Evolutionary conservation across 2,113 vertebrate species (phyloP), one percentile per base, ranked within the genome.

Genomic region (Notothenia rossii): DNA sequence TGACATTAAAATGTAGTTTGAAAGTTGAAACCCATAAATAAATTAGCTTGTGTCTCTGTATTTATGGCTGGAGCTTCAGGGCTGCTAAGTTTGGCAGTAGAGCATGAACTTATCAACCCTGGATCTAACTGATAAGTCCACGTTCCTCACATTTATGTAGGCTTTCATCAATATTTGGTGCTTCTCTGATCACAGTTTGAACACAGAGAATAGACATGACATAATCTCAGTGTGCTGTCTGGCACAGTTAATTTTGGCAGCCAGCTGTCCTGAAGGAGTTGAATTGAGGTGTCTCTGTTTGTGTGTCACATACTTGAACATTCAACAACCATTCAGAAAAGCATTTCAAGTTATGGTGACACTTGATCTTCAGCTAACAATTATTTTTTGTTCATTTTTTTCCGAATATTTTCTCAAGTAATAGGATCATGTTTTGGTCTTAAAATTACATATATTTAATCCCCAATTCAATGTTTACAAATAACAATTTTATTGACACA

Each of bases 211-310:
- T 86, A 81, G 79, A 79, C 46, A 46, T 88, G 88, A 93, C 81
- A 82, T 79, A 82, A 82, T 69, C 63, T 66, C 83, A 65, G 36
- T 56, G 69, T 53, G 40, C 77, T 48, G 79, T 89, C 86, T 91
- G 71, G 61, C 62, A 66, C 56, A 2, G 93, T 93, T 93, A 92
- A 93, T 82, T 94, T 89, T 90, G 92, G 84, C 72, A 67, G 6
- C 72, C 91, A 92, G 92, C 90, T 94, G 93, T 92, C 82, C 58
- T 65, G 68, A 43, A 36, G 29, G 60, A 79, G 51, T 36, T 56
- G 53, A 56, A 64, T 55, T 61, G 74, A 49, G n/a, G 45, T 20
- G 71, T 66, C 20, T 36, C 45, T 60, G 14, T 76, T n/a, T 14
- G 40, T 54, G 12, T 71, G 58, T 54, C 36, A 17, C 70, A 68